These are phyloP conservation scores for Caretta caretta DNA, from an alignment of 2,113 vertebrate species.

Conservation along the genomic window DNA sequence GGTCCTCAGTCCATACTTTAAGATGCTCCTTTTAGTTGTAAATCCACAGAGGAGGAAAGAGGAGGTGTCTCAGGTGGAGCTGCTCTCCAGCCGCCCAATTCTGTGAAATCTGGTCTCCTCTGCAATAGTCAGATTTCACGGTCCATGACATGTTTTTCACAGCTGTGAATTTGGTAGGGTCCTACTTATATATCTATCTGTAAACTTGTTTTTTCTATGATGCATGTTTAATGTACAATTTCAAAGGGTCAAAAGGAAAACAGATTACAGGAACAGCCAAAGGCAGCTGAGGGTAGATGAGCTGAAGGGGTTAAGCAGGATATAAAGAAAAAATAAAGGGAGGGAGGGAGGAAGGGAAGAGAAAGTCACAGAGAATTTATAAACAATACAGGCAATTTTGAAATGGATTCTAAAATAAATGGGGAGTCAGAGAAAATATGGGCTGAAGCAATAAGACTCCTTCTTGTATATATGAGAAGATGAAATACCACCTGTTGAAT, in stretches of 20 bases:
- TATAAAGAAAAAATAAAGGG: not conserved
- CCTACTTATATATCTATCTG: not conserved
- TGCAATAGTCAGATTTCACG: too few relatives aligned
- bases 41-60: too few relatives aligned
- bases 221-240: not conserved
- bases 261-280: not conserved
- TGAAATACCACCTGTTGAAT: accelerated
- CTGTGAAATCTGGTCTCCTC: too few relatives aligned
- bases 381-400: not conserved
- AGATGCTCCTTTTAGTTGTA: too few relatives aligned
- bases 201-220: not conserved
- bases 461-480: not conserved
- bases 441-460: not conserved
- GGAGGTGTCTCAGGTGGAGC: too few relatives aligned
- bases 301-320: not conserved
- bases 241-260: not conserved
- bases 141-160: too few relatives aligned
- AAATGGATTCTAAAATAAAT: not conserved
- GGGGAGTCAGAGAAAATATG: not conserved
- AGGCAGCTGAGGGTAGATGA: not conserved
- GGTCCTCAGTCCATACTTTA: too few relatives aligned
- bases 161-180: too few relatives aligned
- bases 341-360: not conserved
- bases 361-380: not conserved
- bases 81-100: too few relatives aligned